Evolutionary conservation across 2,113 vertebrate species (phyloP), one percentile per base, ranked within the genome.

Genomic region (Varanus salvator): DNA sequence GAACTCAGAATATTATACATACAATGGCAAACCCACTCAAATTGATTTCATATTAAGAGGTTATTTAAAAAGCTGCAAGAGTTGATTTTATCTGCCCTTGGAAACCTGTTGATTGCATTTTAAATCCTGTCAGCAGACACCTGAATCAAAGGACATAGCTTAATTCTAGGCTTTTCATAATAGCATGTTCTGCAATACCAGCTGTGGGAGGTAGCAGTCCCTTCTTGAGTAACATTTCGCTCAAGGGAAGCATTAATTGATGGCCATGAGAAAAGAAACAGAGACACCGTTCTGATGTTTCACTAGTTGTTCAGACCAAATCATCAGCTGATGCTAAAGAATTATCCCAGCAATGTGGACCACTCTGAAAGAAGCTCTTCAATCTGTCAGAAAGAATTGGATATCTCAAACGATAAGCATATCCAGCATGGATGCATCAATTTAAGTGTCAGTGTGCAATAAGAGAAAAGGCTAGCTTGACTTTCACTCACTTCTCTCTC

Each of bases 61-160:
- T 19, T 7, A 90, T 90, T 94, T 87, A 86, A 91, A 92, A 64
- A 4, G 89, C 64, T 94, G 87, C 90, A 91, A n/a, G 54, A 54
- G 83, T 29, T 87, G 93, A 95, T 96, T 85, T 84, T 94, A 96
- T 94, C 94, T 91, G 91, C 34, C 5, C 1, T 0, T 11, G 92
- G 87, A 86, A 88, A 90, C 82, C 80, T 88, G 84, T 93, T 69
- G 66, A 91, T 68, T 25, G 31, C 50, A 27, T 72, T 91, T 84
- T 83, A 85, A 57, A 44, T 88, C 83, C 93, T 72, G 89, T 93
- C 94, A 95, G 93, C 93, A 95, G 94, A 93, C 94, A 96, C 90
- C 88, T 94, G 95, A 91, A 91, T 25, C 54, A 87, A 64, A 89
- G 93, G 92, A 89, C 85, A 82, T 1, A 25, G 80, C 80, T 48